These are phyloP conservation scores for Lycaena phlaeas DNA, from an alignment of 2,888 invertebrate species.

Conservation along the genomic window DNA sequence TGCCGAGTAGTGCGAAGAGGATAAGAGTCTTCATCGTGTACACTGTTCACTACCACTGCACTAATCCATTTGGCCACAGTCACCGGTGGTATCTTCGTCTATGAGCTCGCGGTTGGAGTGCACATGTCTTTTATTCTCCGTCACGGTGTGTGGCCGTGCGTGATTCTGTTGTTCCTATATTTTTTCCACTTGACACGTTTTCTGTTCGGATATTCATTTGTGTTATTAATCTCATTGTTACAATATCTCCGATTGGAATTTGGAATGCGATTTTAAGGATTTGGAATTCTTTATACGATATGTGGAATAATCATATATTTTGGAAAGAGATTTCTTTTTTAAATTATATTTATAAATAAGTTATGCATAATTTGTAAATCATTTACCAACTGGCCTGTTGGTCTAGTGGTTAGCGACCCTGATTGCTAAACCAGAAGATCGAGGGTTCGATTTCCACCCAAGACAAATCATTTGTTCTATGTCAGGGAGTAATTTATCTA, in stretches of 20 bases:
- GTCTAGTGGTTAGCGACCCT: no score
- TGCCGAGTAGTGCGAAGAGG: constrained; percentile 43
- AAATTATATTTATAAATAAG: no score
- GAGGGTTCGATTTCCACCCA: no score
- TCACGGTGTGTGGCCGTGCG: constrained; percentile 54
- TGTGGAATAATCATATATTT: no score
- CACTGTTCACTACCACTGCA: constrained; percentile 44
- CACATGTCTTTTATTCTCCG: constrained; percentile 65
- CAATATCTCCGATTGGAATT: not conserved
- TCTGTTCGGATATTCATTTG: constrained; percentile 26
- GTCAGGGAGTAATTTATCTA: no score
- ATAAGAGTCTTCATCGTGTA: constrained; percentile 55
- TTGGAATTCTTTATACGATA: not conserved
- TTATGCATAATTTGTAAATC: no score
- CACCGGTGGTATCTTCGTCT: constrained; percentile 55
- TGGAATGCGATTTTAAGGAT: not conserved
- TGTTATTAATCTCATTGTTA: not conserved
- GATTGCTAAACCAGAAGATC: no score
- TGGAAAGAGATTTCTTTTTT: no score
- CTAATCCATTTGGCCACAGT: constrained; percentile 68
- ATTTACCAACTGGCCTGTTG: no score
- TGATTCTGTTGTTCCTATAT: constrained; percentile 42
- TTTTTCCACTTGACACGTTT: constrained; percentile 46
- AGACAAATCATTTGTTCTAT: no score
- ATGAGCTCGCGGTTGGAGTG: constrained; percentile 49